phyloP scores from a whole-genome alignment of 2,888 invertebrate species.

The Tiphia femorata region DNA sequence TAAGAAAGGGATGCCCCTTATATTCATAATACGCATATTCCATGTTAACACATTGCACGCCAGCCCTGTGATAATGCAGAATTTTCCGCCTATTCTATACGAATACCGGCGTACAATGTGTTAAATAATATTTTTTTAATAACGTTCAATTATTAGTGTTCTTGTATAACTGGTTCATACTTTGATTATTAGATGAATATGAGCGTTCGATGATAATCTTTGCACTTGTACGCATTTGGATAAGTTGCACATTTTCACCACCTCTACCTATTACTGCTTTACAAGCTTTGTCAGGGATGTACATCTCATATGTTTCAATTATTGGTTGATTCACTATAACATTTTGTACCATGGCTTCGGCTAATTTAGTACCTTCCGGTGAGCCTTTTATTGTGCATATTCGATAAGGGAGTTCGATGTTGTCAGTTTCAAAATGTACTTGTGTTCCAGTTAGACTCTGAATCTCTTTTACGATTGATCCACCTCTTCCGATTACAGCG shows the following conservation, averaged over 20 bases:
- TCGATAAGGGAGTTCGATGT: conserved; percentile 71
- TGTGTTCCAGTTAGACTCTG: conserved; percentile 80
- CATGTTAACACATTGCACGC: no score
- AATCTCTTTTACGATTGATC: conserved; percentile 81
- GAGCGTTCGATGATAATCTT: conserved; percentile 75
- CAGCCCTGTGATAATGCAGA: no score
- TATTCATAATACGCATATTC: no score
- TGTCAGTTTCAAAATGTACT: conserved; percentile 71
- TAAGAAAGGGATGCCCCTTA: conserved; percentile 23
- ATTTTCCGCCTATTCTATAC: no score
- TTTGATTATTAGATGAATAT: conserved; percentile 21
- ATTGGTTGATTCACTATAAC: conserved; percentile 78
- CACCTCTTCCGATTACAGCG: conserved; percentile 80
- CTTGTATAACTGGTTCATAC: no score
- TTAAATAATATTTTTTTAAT: conserved; percentile 3
- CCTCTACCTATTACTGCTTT: conserved; percentile 83
- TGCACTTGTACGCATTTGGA: conserved; percentile 80
- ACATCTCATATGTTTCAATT: conserved; percentile 77
- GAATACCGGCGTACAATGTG: no score
- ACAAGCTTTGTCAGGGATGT: conserved; percentile 77
- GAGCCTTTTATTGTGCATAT: conserved; percentile 81
- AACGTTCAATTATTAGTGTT: no score
- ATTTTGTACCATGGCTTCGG: conserved; percentile 79
- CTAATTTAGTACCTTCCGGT: conserved; percentile 76
- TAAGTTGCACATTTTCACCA: conserved; percentile 80